A percentile compares a stretch with the other conserved stretches of the same genome.
Conservation (phyloP, 1,140 invertebrate genomes). For the Rhyzopertha dominica region DNA sequence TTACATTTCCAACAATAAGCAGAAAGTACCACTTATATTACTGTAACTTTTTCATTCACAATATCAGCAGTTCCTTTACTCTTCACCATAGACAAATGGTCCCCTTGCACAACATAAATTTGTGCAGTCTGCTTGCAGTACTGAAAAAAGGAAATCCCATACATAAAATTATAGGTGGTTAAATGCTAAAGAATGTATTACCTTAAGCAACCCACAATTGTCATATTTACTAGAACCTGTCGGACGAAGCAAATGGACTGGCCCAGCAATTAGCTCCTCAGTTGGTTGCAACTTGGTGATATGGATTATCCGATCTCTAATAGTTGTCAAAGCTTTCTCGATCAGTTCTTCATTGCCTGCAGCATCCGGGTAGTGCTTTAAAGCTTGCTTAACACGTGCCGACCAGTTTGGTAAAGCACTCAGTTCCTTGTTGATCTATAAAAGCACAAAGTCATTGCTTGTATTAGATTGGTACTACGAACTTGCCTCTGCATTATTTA, state of each 20-base stretch:
- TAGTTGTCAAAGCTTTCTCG: slow-evolving; percentile 22
- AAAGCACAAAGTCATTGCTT: neutral
- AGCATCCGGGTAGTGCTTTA: slow-evolving; percentile 23
- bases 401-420: slow-evolving; percentile 19
- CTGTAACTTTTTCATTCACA: slow-evolving; percentile 34
- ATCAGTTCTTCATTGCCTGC: slow-evolving; percentile 21
- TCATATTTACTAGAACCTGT: slow-evolving; percentile 39
- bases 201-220: slow-evolving; percentile 34
- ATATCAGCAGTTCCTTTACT: slow-evolving; percentile 28
- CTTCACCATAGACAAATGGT: slow-evolving; percentile 36
- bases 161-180: neutral
- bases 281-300: slow-evolving; percentile 23
- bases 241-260: slow-evolving; percentile 33
- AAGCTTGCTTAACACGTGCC: slow-evolving; percentile 18
- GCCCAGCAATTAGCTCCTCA: slow-evolving; percentile 28
- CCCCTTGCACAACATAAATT: slow-evolving; percentile 29
- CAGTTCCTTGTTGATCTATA: slow-evolving; percentile 29
- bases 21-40: neutral
- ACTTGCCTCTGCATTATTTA: slow-evolving; percentile 34
- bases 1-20: no score
- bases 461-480: no score
- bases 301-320: slow-evolving; percentile 27
- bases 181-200: slow-evolving; percentile 19
- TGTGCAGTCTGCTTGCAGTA: slow-evolving; percentile 29
- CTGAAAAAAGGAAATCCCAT: slow-evolving; percentile 21